Evolutionary conservation across 1,140 invertebrate species (phyloP), one percentile per base, ranked within the genome.

Genomic region (Drosophila nannoptera): DNA sequence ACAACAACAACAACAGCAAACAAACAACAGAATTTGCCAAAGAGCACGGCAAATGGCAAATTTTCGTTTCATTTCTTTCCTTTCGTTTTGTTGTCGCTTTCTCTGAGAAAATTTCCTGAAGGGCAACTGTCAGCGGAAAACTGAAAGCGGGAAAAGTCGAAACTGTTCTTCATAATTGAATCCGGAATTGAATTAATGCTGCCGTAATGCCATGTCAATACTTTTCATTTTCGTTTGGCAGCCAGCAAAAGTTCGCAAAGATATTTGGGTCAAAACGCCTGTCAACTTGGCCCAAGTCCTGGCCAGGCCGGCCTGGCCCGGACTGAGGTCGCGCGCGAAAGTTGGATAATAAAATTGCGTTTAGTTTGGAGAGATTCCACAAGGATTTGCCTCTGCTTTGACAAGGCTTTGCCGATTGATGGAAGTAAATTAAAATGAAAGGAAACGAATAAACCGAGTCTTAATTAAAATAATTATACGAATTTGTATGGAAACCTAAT

Each of bases 61-160:
- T 48, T 58, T 69, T 56, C 52, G 40, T 62, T 49, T 81, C 55
- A 58, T 71, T 67, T 74, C 75, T 63, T 71, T 77, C 14, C 32
- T 61, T 61, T 38, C n/a, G n/a, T 48, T 14, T 7, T 48, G 40
- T 22, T 22, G 22, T 22, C 22, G 22, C 22, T 22, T 22, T 22
- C 42, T 43, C 9, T 46, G 6, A 1, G 35, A 53, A 32, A 49
- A 55, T 36, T 64, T 67, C 62, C 82, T 78, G 48, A 82, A 75
- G 78, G 65, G 72, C 78, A 70, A 73, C 72, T 59, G 59, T 62
- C 73, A 73, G 40, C 29, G 22, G 22, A 36, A 48, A 14, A 22
- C 16, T 8, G n/a, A 35, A 60, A 55, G 54, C 22, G 1, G 22
- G 22, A 22, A 42, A 16, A 32, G 32, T 35, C 12, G 12, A 58